Percentiles rank a stretch among this genome's conserved stretches.
These are phyloP conservation scores for Lampris megalopsis DNA, from an alignment of 2,113 vertebrate species.

Conservation along the genomic window DNA sequence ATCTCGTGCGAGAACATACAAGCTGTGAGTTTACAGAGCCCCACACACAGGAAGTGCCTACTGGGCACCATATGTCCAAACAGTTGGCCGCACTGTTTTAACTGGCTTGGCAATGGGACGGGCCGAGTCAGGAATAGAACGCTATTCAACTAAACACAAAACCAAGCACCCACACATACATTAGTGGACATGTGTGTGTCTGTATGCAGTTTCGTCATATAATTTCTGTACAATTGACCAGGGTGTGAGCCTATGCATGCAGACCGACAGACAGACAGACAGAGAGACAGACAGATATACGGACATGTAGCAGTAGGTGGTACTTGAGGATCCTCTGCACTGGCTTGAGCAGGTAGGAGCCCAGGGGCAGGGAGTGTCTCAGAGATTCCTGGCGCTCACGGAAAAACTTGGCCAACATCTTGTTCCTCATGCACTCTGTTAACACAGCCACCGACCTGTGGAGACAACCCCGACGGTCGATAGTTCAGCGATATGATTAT, in stretches of 20 bases:
- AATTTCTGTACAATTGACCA: not conserved
- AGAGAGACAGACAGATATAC: slow-evolving; percentile 53
- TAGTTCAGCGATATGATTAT: slow-evolving; percentile 13
- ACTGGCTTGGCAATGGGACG: not conserved
- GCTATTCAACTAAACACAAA: not conserved
- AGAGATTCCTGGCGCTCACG: slow-evolving; percentile 93
- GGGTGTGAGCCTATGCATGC: slow-evolving; percentile 1
- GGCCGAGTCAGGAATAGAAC: slow-evolving; percentile 13
- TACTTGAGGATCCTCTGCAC: slow-evolving; percentile 99
- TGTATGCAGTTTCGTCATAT: not conserved
- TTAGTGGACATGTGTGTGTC: not conserved
- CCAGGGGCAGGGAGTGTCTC: slow-evolving; percentile 93
- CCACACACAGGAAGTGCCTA: slow-evolving; percentile 44
- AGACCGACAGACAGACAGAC: not conserved
- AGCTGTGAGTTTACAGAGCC: not conserved
- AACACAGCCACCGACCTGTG: slow-evolving; percentile 94
- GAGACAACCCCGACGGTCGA: slow-evolving; percentile 40
- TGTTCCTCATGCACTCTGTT: slow-evolving; percentile 98
- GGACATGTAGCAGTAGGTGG: slow-evolving; percentile 94
- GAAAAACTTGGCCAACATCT: slow-evolving; percentile 94
- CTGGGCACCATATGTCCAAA: slow-evolving; percentile 71
- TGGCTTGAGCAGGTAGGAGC: slow-evolving; percentile 98
- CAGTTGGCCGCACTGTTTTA: slow-evolving; percentile 64
- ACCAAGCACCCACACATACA: not conserved
- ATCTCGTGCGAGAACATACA: slow-evolving; percentile 6